Conservation (phyloP, 2,797 vertebrate genomes). For the Phrynocephalus vlangalii region DNA sequence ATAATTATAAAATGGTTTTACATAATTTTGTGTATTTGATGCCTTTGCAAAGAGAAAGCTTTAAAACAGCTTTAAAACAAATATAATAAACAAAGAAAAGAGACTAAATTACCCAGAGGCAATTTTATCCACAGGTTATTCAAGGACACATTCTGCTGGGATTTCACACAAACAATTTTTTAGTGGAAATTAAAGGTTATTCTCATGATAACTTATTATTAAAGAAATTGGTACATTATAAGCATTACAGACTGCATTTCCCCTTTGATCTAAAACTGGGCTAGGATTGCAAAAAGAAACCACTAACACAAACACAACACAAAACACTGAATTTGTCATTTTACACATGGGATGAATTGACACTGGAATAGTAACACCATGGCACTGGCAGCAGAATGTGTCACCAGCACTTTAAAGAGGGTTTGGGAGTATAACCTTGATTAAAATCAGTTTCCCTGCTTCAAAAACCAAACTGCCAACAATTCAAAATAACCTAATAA, state of each 20-base stretch:
- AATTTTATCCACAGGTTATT: constrained; percentile 5
- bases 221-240: background rate
- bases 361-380: background rate
- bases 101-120: background rate
- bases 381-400: background rate
- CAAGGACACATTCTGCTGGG: background rate
- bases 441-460: background rate
- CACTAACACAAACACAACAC: background rate
- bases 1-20: no score
- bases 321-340: background rate
- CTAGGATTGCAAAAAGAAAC: background rate
- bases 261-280: background rate
- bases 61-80: background rate
- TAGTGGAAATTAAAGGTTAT: background rate
- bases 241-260: background rate
- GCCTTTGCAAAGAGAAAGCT: background rate
- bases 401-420: no score
- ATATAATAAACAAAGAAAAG: background rate
- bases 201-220: constrained; percentile 8
- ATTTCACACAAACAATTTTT: background rate
- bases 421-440: background rate
- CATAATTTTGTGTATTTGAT: background rate
- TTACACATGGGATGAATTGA: background rate
- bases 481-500: background rate
- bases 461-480: background rate